phyloP scores from a whole-genome alignment of 1,140 invertebrate species.

The Trypoxylus dichotomus region DNA sequence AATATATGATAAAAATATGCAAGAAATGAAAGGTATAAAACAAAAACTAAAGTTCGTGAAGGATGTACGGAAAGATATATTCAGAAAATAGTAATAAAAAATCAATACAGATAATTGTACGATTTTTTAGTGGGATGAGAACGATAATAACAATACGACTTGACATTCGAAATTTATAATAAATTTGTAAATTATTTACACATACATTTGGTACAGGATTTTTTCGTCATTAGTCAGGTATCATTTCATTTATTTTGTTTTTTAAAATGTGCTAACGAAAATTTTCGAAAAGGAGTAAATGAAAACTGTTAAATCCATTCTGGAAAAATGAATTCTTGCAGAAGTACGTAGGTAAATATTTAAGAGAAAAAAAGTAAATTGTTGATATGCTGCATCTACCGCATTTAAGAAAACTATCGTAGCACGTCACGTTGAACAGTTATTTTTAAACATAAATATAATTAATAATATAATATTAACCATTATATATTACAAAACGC shows the following conservation, averaged over 20 bases:
- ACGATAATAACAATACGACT: neutral
- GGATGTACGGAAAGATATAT: too few species aligned
- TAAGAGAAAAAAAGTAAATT: neutral
- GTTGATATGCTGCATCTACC: neutral
- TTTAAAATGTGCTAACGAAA: neutral
- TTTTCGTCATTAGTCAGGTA: slow-evolving; percentile 28
- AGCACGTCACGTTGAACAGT: neutral
- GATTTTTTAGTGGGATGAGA: neutral
- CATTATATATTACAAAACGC: slow-evolving; percentile 35
- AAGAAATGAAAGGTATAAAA: too few species aligned
- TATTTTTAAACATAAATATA: neutral
- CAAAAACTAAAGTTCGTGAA: too few species aligned
- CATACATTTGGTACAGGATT: slow-evolving; percentile 31
- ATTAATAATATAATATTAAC: slow-evolving; percentile 26
- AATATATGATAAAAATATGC: neutral
- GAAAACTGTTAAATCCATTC: neutral
- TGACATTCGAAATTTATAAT: neutral
- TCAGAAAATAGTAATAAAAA: neutral
- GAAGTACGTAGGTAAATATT: neutral
- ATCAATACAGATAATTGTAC: neutral
- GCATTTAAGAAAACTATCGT: neutral
- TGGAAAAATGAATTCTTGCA: neutral
- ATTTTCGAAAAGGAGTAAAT: neutral
- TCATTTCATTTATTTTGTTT: neutral
- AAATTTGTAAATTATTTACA: slow-evolving; percentile 33